Evolutionary conservation across 2,797 vertebrate genomes (phyloP), one percentile per base, ranked within the genome.

Genomic region (Sarcoramphus papa): DNA sequence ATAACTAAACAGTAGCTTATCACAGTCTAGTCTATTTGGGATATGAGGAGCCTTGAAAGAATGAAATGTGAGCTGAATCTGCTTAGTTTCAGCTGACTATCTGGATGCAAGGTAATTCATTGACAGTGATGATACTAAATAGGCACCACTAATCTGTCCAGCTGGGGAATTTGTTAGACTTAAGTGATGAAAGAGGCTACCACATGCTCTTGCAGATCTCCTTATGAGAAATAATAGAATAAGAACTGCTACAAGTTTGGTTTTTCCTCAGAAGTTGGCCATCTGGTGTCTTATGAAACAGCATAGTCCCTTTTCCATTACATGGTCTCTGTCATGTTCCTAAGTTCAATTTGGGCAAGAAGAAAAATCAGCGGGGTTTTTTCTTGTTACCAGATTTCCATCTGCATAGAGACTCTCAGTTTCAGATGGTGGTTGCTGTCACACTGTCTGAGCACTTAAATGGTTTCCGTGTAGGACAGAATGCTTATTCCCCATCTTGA

Each of bases 281-380:
- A 4, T 14, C 53, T 54, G 88, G 69, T 16, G 0, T 24, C 41
- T n/a, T 15, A 16, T 0, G 60, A 6, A 47, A 48, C 0, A 1
- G 35, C 9, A 0, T 11, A 27, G 20, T 22, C 11, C 14, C 3
- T 9, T 9, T 40, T 17, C 28, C 2, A 0, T 37, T 57, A 9
- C 15, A 1, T 54, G 14, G 33, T 48, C 73, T 77, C 54, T 35
- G 47, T n/a, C 28, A 1, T 3, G 3, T 45, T 16, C 17, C 13
- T 17, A 30, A 63, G 35, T 9, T 45, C 13, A 14, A 5, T 12
- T 13, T 19, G 40, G 63, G 68, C 63, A 51, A 54, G 43, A 31
- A n/a, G 2, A 63, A 50, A 22, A 51, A n/a, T 18, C 35, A 78
- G 48, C 68, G 30, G 45, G 33, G 19, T 60, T 6, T 88, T 72